Evolutionary conservation across 2,888 invertebrate genomes (phyloP), one percentile per base, ranked within the genome.

Genomic region (Arctia plantaginis): DNA sequence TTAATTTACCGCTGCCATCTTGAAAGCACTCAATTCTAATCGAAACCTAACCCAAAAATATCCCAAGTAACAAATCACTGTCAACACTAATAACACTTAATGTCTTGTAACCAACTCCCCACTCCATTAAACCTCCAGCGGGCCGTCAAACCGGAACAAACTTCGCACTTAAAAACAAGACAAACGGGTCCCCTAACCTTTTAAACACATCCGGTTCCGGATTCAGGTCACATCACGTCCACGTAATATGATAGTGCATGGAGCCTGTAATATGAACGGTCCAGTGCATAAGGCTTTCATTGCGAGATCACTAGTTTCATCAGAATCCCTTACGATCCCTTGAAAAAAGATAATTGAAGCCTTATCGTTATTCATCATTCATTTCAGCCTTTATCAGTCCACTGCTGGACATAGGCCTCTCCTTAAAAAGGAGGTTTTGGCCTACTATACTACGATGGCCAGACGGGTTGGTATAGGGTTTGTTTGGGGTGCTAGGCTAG

Each of bases 81-180:
- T 62, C 39, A 27, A 23, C n/a, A 13, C 27, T 67, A 67, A 67
- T 67, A 44, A 27, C 35, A 67, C 62, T 30, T 62, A 62, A 62
- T 62, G 62, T 62, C 30, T 62, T 30, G 30, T 62, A 62, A 62
- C 62, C 18, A 62, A 62, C 62, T 18, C 18, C 18, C 39, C 69
- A 59, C 55, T 59, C 69, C 41, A 69, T 69, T 69, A 69, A 35
- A 62, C n/a, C 39, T 69, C 70, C 0, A 68, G 33, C 30, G 62
- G 33, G 30, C 59, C 39, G 67, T n/a, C 33, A 30, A 73, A 47
- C 47, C 64, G 62, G 12, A 47, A 69, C 64, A 47, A 64, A 69
- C 68, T 67, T 67, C 13, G 30, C 73, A 69, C 69, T 73, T 69
- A 69, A 69, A 66, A 69, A 65, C 47, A 64, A 73, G 73, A 73